Percentiles rank a stretch among this genome's conserved stretches.
phyloP scores from a whole-genome alignment of 2,113 vertebrate genomes.

The Benitochromis conjunctus region DNA sequence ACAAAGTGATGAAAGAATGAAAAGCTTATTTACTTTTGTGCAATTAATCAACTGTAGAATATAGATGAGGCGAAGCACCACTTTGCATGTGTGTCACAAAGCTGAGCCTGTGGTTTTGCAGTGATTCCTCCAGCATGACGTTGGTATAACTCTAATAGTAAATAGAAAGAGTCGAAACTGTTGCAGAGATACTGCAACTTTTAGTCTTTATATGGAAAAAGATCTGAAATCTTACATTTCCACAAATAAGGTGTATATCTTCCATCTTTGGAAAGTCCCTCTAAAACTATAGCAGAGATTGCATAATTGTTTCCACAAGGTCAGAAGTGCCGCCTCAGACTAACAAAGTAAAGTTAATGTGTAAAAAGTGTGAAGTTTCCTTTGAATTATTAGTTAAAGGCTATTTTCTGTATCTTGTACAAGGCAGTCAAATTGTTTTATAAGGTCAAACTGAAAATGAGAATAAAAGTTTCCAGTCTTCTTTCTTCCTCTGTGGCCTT shows the following conservation, averaged over 20 bases:
- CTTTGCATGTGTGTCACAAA: conserved; percentile 13
- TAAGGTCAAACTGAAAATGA: background rate
- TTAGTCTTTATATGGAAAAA: background rate
- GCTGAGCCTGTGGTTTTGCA: background rate
- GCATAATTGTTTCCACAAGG: background rate
- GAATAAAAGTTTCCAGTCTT: background rate
- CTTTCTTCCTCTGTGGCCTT: background rate
- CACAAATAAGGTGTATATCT: background rate
- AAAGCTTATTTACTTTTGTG: conserved; percentile 27
- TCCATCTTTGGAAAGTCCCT: background rate
- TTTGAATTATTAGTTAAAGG: background rate
- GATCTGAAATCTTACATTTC: background rate
- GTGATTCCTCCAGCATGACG: background rate
- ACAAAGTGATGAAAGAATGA: conserved; percentile 27
- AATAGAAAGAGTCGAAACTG: background rate
- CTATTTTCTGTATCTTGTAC: background rate
- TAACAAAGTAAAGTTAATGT: background rate
- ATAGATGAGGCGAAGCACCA: conserved; percentile 16
- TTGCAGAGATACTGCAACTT: background rate
- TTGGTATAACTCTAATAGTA: background rate
- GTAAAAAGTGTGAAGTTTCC: background rate
- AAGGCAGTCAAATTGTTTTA: background rate
- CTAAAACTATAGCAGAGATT: background rate
- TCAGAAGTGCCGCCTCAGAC: background rate
- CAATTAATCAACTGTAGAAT: conserved; percentile 24